phyloP scores from a whole-genome alignment of 2,113 vertebrate genomes.

The Phalacrocorax aristotelis region DNA sequence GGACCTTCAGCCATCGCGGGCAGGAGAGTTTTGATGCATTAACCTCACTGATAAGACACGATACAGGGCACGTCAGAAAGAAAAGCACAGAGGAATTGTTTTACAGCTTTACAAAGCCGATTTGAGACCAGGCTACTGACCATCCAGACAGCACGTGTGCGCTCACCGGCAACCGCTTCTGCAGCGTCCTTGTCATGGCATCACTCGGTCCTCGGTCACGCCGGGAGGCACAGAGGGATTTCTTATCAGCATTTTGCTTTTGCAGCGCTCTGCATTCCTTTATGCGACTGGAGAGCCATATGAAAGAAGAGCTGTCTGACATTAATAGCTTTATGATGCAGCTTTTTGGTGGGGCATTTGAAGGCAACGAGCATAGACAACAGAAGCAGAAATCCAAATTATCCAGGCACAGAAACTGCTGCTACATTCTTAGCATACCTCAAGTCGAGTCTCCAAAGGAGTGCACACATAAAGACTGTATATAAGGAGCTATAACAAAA shows the following conservation, averaged over 20 bases:
- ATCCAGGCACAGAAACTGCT: background rate
- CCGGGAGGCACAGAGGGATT: background rate
- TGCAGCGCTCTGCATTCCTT: background rate
- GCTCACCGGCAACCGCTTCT: background rate
- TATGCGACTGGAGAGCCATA: background rate
- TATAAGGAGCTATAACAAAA: background rate
- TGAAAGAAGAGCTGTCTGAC: background rate
- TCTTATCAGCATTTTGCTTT: background rate
- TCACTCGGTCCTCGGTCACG: background rate
- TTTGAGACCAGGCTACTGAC: background rate
- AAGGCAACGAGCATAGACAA: background rate
- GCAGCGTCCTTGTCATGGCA: background rate
- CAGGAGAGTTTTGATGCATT: background rate
- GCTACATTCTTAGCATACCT: background rate
- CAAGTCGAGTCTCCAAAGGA: background rate
- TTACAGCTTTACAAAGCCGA: background rate
- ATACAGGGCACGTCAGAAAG: background rate
- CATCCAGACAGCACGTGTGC: background rate
- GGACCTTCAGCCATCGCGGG: background rate
- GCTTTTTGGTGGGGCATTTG: background rate
- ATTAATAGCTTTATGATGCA: background rate
- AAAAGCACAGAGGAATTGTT: background rate
- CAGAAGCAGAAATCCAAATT: background rate
- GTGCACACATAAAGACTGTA: fast-evolving
- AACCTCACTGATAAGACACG: background rate